phyloP scores from a whole-genome alignment of 2,797 vertebrate genomes.

The Pitangus sulphuratus region DNA sequence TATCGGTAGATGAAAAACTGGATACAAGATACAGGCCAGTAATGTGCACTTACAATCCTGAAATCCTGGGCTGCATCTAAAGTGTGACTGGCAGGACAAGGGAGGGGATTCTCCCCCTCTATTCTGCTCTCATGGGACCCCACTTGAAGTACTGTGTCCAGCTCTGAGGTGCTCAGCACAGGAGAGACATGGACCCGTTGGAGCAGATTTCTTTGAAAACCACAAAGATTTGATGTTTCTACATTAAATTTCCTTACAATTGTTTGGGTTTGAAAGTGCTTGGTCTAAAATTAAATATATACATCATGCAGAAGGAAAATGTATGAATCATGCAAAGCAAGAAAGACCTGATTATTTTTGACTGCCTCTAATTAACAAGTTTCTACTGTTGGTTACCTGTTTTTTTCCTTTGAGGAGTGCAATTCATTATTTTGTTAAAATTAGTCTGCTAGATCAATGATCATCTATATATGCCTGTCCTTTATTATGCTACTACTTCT shows the following conservation, averaged over 20 bases:
- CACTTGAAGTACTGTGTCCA: neutral
- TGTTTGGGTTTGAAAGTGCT: neutral
- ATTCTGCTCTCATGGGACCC: fast-evolving
- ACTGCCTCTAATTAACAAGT: neutral
- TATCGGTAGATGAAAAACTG: neutral
- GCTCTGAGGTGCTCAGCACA: neutral
- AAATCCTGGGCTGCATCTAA: neutral
- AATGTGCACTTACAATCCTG: fast-evolving
- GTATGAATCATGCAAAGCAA: neutral
- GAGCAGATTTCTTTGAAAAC: neutral
- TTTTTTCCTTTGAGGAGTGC: neutral
- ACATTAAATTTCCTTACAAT: neutral
- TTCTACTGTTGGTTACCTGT: neutral
- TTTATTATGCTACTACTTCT: neutral
- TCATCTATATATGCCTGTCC: neutral
- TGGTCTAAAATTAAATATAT: neutral
- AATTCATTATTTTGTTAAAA: constrained; percentile 4
- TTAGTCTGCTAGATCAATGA: neutral
- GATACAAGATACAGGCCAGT: fast-evolving
- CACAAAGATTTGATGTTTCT: neutral
- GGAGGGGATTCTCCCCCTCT: neutral
- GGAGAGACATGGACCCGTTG: neutral
- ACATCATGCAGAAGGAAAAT: neutral
- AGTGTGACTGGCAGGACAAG: fast-evolving
- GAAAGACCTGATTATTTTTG: neutral